phyloP scores from a whole-genome alignment of 2,113 vertebrate genomes.

The Gallinago paraguaiae region DNA sequence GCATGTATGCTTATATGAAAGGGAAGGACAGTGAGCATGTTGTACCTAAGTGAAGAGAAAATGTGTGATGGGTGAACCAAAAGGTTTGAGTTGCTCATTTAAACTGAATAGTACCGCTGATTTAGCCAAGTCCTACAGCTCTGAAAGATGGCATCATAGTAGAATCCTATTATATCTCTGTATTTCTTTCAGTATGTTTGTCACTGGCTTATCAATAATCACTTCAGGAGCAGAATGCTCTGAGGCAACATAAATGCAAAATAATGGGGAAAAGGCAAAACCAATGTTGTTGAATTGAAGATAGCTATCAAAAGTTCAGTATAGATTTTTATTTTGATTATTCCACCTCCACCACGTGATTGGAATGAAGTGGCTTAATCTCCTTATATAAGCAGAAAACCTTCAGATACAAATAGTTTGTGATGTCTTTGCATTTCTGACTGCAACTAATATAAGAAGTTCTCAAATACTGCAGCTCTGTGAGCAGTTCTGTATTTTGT shows the following conservation, averaged over 20 bases:
- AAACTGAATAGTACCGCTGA: not conserved
- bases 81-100: not conserved
- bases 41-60: not conserved
- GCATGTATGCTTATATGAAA: not conserved
- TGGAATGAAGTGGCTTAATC: not conserved
- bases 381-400: not conserved
- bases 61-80: not conserved
- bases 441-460: not conserved
- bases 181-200: not conserved
- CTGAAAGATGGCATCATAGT: not conserved
- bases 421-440: not conserved
- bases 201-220: not conserved
- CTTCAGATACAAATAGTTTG: not conserved
- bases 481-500: not conserved
- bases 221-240: not conserved
- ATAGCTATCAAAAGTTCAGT: not conserved
- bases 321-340: not conserved
- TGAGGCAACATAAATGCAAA: slow-evolving; percentile 3
- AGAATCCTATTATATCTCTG: not conserved
- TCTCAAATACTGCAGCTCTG: not conserved
- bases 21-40: accelerated
- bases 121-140: not conserved
- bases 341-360: not conserved
- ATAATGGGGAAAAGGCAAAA: not conserved
- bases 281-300: not conserved